These are phyloP conservation scores for Colletes latitarsis DNA, from an alignment of 1,140 invertebrate genomes.

Conservation along the genomic window DNA sequence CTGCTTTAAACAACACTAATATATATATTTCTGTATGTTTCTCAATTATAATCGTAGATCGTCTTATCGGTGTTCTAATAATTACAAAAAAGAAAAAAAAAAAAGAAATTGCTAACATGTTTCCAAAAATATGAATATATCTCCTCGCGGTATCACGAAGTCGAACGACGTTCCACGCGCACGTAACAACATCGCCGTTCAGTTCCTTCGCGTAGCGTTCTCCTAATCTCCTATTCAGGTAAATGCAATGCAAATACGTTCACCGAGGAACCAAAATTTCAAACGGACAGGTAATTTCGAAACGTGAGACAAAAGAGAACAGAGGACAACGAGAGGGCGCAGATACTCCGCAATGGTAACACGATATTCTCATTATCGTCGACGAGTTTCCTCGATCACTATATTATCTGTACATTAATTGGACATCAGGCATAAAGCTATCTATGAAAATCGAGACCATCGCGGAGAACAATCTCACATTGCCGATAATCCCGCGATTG, in stretches of 20 bases:
- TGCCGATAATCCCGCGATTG: background rate
- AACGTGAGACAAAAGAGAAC: background rate
- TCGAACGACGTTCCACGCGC: conserved; percentile 43
- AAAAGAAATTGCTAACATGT: conserved; percentile 64
- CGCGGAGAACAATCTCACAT: conserved; percentile 12
- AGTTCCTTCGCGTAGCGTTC: conserved; percentile 10
- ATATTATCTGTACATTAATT: conserved; percentile 35
- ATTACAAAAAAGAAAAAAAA: conserved; percentile 69
- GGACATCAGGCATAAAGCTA: conserved; percentile 24
- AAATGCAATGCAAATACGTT: conserved; percentile 61
- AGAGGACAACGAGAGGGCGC: background rate
- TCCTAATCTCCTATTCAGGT: conserved; percentile 65
- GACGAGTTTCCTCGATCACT: conserved; percentile 10
- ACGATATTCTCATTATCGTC: background rate
- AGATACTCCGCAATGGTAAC: background rate
- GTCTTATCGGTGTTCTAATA: conserved; percentile 69
- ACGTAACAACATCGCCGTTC: conserved; percentile 44
- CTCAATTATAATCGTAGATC: conserved; percentile 72
- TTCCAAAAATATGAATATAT: conserved; percentile 74
- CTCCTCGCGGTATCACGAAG: conserved; percentile 64
- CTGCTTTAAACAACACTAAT: conserved; percentile 80
- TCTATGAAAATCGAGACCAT: conserved; percentile 19
- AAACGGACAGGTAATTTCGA: background rate
- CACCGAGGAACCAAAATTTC: conserved; percentile 61
- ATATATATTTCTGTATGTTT: conserved; percentile 78